A percentile compares a stretch with the other conserved stretches of the same genome.
These are phyloP conservation scores for Oreochromis grahami DNA, from an alignment of 2,797 vertebrate species.

Conservation along the genomic window DNA sequence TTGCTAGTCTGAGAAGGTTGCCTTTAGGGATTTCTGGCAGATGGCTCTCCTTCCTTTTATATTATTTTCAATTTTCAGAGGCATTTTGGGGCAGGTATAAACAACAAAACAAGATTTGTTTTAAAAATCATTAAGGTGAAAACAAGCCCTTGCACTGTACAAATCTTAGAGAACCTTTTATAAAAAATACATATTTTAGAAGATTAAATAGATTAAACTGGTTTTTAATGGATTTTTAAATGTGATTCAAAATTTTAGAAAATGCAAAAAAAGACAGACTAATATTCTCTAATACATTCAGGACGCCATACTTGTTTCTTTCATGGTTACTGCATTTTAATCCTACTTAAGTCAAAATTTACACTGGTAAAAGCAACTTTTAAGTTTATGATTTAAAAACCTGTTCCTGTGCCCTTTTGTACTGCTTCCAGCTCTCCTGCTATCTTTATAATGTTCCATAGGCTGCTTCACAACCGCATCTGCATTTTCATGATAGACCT, in stretches of 20 bases:
- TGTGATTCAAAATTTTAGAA: not conserved
- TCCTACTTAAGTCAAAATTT: not conserved
- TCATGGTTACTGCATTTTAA: not conserved
- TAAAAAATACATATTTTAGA: not conserved
- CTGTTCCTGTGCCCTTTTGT: not conserved
- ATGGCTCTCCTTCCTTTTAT: not conserved
- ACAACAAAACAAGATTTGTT: not conserved
- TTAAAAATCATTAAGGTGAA: not conserved
- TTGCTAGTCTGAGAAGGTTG: not conserved
- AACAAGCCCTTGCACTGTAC: not conserved
- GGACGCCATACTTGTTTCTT: accelerated
- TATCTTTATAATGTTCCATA: not conserved
- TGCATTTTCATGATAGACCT: not conserved
- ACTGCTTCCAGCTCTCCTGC: not conserved
- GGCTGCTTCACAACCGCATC: not conserved
- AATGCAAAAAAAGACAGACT: not conserved
- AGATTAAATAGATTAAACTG: not conserved
- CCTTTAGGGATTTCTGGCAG: not conserved
- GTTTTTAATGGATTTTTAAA: not conserved
- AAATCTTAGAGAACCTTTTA: not conserved
- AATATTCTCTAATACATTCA: not conserved
- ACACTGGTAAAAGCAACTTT: not conserved
- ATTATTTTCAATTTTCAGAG: not conserved
- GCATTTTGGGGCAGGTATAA: not conserved
- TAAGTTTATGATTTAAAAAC: not conserved